Base-by-base conservation (phyloP, 1,140 invertebrate species). In the Pachyrhynchus sulphureomaculatus region DNA sequence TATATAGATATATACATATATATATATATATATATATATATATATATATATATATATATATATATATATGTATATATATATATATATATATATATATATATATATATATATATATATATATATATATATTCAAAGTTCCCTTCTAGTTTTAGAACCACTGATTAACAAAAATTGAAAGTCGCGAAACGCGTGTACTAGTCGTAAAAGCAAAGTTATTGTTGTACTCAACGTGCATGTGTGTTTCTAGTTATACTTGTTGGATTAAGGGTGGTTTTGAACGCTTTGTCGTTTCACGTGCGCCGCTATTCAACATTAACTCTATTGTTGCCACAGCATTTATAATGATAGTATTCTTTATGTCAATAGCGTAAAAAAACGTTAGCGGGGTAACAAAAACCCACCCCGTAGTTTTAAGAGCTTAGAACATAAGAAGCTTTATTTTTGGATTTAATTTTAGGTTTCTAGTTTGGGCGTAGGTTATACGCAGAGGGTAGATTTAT, bases 211-310 rank as follows among this genome's bases (percentile, higher is more conserved):
- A 62, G 53, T 60, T 65, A 54, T 65, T 61, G 37, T 65, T 18
- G 5, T 54, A 18, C 33, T 21, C 39, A 26, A 56, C 47, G 51
- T 60, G 60, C 60, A 66, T 68, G 65, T 70, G 70, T 67, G 68
- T 70, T 72, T 72, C 70, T 68, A 72, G 70, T 72, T 68, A 68
- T 72, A 72, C 70, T 72, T 72, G 70, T 72, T 70, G 70, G 70
- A 72, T 72, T 72, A 72, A 65, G 70, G 70, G 68, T 70, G 70
- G 70, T 72, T 68, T 65, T 66, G 57, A 47, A 44, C 66, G 66
- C 68, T 70, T 72, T 72, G 70, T 72, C 68, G 58, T 68, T 72
- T 72, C 70, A 70, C 68, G 68, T 70, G 66, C 66, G 62, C 65
- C 64, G 57, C 68, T 45, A 68, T 69, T 69, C 65, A 66, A 47